These are phyloP conservation scores for Ypsolopha scabrella DNA, from an alignment of 2,888 invertebrate genomes.

Conservation along the genomic window DNA sequence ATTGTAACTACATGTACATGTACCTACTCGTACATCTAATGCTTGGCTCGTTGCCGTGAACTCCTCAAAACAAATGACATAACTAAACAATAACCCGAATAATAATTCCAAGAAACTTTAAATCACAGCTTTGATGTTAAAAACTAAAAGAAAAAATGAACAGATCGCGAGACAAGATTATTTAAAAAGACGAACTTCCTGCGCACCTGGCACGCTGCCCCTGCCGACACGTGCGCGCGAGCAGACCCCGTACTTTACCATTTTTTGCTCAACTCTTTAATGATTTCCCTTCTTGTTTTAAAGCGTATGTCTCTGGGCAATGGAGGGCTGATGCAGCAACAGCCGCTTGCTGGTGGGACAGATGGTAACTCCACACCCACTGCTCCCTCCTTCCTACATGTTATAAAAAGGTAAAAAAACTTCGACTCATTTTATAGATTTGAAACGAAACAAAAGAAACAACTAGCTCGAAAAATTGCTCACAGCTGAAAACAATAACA, in stretches of 20 bases:
- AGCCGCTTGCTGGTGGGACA: background rate
- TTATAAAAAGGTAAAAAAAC: no score
- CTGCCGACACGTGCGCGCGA: background rate
- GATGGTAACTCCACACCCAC: background rate
- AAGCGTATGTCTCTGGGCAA: background rate
- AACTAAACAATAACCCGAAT: background rate
- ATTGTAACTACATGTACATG: no score
- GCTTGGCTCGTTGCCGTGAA: no score
- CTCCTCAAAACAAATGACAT: no score
- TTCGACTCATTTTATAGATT: no score
- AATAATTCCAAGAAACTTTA: background rate
- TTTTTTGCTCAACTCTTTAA: conserved; percentile 1
- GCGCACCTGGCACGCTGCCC: background rate
- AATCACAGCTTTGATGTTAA: background rate
- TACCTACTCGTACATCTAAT: no score
- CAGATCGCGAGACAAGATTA: conserved; percentile 1
- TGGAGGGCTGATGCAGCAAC: background rate
- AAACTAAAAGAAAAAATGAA: background rate
- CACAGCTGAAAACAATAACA: no score
- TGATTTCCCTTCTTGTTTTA: background rate
- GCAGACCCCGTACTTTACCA: background rate
- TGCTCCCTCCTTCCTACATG: no score
- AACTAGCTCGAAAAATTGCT: no score
- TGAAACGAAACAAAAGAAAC: no score
- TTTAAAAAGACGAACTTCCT: conserved; percentile 2